These are phyloP conservation scores for Diachasmimorpha longicaudata DNA, from an alignment of 1,140 invertebrate species.

Conservation along the genomic window DNA sequence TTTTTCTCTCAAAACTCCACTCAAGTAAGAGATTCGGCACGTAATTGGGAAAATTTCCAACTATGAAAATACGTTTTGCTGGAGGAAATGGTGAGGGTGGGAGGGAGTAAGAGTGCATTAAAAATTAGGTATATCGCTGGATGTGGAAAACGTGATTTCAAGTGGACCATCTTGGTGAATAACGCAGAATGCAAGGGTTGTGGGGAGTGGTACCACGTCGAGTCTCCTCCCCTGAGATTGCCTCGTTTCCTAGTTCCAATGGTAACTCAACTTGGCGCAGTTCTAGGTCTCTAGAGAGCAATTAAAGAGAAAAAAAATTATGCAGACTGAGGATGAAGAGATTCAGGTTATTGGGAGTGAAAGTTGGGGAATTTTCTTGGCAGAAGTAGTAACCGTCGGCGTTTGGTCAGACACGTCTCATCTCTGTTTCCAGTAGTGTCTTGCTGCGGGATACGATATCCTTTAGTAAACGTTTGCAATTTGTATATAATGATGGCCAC, in stretches of 20 bases:
- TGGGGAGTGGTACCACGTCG: neutral
- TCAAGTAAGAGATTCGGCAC: neutral
- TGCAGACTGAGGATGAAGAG: neutral
- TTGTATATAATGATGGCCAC: too few relatives aligned
- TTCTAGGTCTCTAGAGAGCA: neutral
- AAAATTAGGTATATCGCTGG: neutral
- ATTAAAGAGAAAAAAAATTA: slow-evolving; percentile 5
- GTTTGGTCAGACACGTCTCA: neutral
- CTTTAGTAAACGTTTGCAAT: too few relatives aligned
- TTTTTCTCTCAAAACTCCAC: neutral
- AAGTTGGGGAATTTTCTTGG: neutral
- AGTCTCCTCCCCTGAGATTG: neutral
- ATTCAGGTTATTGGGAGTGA: neutral
- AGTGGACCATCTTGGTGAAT: neutral
- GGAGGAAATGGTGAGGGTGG: neutral
- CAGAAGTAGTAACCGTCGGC: neutral
- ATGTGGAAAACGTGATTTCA: slow-evolving; percentile 3
- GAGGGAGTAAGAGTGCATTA: neutral
- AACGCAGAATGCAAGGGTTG: neutral
- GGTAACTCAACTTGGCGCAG: neutral
- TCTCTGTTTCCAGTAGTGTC: neutral
- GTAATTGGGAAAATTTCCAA: slow-evolving; percentile 1
- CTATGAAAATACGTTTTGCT: neutral
- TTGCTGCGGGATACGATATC: too few relatives aligned
- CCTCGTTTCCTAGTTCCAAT: neutral